These are phyloP conservation scores for Halocynthia roretzi DNA, from an alignment of 23 tunicate species.

Conservation along the genomic window DNA sequence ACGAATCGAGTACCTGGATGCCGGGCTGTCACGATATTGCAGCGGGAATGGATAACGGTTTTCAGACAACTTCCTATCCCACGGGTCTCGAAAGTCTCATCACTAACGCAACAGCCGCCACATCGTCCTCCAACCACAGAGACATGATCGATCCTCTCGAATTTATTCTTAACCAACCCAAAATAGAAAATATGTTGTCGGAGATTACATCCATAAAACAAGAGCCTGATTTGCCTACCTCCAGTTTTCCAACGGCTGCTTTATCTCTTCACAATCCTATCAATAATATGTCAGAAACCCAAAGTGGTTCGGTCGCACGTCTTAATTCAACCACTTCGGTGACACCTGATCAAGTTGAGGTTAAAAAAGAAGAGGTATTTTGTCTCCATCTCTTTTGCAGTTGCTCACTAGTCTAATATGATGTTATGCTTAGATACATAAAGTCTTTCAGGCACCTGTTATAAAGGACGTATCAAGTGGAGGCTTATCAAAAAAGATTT, in stretches of 20 bases:
- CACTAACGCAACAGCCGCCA: neutral
- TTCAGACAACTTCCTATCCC: neutral
- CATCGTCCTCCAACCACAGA: neutral
- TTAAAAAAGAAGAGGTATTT: neutral
- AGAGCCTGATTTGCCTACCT: neutral
- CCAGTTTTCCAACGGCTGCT: neutral
- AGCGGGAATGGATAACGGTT: neutral
- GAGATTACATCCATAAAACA: neutral
- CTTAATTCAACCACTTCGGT: neutral
- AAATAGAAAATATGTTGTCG: neutral
- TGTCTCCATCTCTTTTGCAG: too few relatives aligned
- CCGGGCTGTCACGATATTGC: conserved; percentile 9
- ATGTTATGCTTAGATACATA: too few relatives aligned
- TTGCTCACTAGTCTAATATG: too few relatives aligned
- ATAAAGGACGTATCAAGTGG: too few relatives aligned
- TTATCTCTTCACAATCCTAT: conserved; percentile 2
- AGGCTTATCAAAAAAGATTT: too few relatives aligned
- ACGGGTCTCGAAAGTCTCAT: conserved; percentile 1
- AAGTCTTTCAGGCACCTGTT: too few relatives aligned
- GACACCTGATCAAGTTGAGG: neutral
- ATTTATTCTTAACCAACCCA: conserved; percentile 7
- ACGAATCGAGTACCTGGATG: conserved; percentile 12
- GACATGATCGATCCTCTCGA: conserved; percentile 17
- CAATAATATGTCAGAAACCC: neutral
- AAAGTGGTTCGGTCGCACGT: neutral